A percentile compares a stretch with the other conserved stretches of the same genome.
These are phyloP conservation scores for Chitala chitala DNA, from an alignment of 2,113 vertebrate species.

Conservation along the genomic window DNA sequence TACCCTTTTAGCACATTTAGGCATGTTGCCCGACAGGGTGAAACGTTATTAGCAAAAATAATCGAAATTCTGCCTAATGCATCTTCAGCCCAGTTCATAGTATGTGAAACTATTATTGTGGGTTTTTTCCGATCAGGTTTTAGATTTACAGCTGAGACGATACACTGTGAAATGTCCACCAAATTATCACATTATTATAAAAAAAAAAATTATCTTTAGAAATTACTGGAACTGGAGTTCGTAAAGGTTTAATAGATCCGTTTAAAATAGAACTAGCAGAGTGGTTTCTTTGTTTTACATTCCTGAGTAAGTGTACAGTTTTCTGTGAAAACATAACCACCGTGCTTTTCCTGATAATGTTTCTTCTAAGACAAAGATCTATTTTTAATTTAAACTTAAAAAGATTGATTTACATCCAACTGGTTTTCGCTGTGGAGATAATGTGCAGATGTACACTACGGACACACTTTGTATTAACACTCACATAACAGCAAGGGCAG, in stretches of 20 bases:
- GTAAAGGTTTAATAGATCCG: background rate
- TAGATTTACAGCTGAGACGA: no score
- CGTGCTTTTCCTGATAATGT: background rate
- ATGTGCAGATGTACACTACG: background rate
- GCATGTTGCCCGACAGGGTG: conserved; percentile 38
- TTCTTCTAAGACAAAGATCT: background rate
- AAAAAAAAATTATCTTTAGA: no score
- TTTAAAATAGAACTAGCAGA: background rate
- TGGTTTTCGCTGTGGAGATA: no score
- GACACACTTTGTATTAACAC: background rate
- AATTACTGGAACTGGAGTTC: background rate
- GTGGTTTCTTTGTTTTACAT: background rate
- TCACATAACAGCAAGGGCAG: conserved; percentile 4
- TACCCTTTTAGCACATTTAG: background rate
- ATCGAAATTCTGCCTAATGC: conserved; percentile 50
- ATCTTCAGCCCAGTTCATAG: conserved; percentile 48
- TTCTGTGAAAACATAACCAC: background rate
- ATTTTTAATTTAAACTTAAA: conserved; percentile 4
- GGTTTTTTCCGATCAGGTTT: background rate
- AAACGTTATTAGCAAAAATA: conserved; percentile 55
- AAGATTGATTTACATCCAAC: no score
- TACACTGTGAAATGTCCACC: no score
- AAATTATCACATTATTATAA: conserved; percentile 3
- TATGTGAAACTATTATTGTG: conserved; percentile 39
- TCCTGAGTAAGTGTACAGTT: background rate